Evolutionary conservation across 2,797 vertebrate genomes (phyloP).

Genomic region (Neosilurus mollespiculum): DNA sequence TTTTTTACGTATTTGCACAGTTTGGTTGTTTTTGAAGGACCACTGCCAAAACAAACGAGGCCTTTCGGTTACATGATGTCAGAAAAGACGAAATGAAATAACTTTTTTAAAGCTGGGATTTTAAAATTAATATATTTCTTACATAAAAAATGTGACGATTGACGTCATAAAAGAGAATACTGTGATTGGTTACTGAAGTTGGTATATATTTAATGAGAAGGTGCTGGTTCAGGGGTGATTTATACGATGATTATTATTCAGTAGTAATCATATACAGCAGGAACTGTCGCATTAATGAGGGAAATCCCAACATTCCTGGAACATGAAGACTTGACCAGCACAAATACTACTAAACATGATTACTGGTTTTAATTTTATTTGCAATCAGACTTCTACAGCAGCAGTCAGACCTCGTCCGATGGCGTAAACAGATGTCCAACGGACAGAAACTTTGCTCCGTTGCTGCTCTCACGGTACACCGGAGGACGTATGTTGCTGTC

Average conservation of each 20-base stretch:
- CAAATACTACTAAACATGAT: background rate
- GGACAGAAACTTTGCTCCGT: no score
- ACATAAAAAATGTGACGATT: background rate
- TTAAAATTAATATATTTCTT: constrained; percentile 11
- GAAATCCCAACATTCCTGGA: constrained; percentile 2
- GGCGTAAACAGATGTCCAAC: no score
- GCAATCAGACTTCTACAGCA: background rate
- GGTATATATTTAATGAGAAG: background rate
- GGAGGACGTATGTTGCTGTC: no score
- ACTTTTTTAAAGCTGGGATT: background rate
- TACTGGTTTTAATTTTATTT: background rate
- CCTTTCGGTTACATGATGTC: constrained; percentile 44
- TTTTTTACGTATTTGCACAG: constrained; percentile 56
- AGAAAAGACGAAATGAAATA: background rate
- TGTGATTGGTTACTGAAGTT: background rate
- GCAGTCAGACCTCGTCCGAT: no score
- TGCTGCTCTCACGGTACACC: no score
- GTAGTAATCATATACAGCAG: background rate
- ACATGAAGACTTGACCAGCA: background rate
- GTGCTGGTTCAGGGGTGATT: no score
- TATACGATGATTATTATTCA: background rate
- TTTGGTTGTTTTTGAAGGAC: constrained; percentile 49
- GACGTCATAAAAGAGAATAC: background rate
- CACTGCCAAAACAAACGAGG: constrained; percentile 61
- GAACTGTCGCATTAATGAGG: background rate